Percentiles rank a stretch among this genome's conserved stretches.
Evolutionary conservation across 2,113 vertebrate genomes (phyloP).

Genomic region (Mastomys natalensis): DNA sequence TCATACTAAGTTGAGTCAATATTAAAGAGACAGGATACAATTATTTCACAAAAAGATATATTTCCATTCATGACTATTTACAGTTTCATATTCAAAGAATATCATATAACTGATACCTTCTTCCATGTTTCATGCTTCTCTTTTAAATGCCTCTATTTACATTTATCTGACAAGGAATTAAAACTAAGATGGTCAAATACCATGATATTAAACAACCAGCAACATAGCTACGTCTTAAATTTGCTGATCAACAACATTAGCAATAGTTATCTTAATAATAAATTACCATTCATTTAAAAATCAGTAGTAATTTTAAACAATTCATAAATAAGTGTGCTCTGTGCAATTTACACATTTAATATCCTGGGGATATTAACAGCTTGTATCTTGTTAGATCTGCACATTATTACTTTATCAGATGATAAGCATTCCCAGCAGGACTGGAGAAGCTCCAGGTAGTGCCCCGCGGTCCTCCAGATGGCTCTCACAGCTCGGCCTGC

Average conservation of each 20-base stretch:
- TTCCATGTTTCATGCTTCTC: slow-evolving; percentile 72
- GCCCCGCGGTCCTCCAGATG: slow-evolving; percentile 37
- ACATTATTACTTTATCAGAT: slow-evolving; percentile 63
- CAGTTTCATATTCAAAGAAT: slow-evolving; percentile 87
- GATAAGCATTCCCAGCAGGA: slow-evolving; percentile 48
- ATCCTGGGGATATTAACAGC: slow-evolving; percentile 77
- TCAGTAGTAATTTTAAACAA: slow-evolving; percentile 88
- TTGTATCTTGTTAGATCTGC: slow-evolving; percentile 71
- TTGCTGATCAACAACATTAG: slow-evolving; percentile 63
- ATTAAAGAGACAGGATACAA: slow-evolving; percentile 60
- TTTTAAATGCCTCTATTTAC: slow-evolving; percentile 85
- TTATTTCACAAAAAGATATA: slow-evolving; percentile 80
- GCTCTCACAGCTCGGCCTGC: slow-evolving; percentile 89
- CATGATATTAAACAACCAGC: slow-evolving; percentile 51
- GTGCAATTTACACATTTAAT: slow-evolving; percentile 83
- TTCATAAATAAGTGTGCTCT: slow-evolving; percentile 84
- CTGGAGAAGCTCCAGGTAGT: slow-evolving; percentile 5
- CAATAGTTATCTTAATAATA: slow-evolving; percentile 80
- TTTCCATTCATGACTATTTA: slow-evolving; percentile 85
- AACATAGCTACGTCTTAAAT: slow-evolving; percentile 51
- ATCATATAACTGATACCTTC: slow-evolving; percentile 87
- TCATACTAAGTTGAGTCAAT: neutral
- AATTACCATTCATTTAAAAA: slow-evolving; percentile 86
- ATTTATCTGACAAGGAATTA: slow-evolving; percentile 74
- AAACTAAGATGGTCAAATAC: slow-evolving; percentile 71